Base-by-base conservation (phyloP, 35 echinoderm and acorn worm genomes). In the Hemicentrotus pulcherrimus region DNA sequence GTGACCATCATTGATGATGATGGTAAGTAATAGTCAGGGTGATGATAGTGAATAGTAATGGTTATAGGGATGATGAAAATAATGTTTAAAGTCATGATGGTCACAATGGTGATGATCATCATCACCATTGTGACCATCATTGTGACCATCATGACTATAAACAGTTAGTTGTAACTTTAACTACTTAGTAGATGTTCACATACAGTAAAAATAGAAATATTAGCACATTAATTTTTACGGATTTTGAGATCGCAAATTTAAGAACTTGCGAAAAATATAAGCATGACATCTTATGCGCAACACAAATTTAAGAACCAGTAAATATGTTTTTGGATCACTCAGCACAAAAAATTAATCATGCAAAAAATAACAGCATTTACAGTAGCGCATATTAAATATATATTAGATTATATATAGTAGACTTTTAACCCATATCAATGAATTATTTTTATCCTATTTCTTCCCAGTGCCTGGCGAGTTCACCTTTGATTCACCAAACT, bases 1-100 rank as follows among this genome's bases (percentile, higher is more conserved):
- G 97, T 99, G 28, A 99, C 98, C 13, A 99, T 99, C 22, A 99
- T 99, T 94, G 98, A 99, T 99, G 98, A 99, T 95, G 97, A 99
- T 95, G 96, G 98, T 99, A 95, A 95, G 48, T 88, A 18, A n/a
- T 78, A 4, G 19, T 28, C 2, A 78, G 18, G 16, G 61, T 78
- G 22, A 28, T 78, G 65, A 5, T 78, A 22, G 9, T 78, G 65
- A 16, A 41, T 41, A 41, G 3, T 41, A 41, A 41, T 41, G 35
- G 22, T 78, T 15, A 5, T 78, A 6, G 19, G 18, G 65, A 28
- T 78, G 19, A 78, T 78, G 65, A n/a, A 6, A 4, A 0, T n/a
- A 22, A 78, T 28, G 65, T 22, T 78, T 2, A n/a, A 30, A 7
- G 19, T 78, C 15, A 78, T 28, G 22, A n/a, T 78, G 65, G 19